A percentile compares a stretch with the other conserved stretches of the same genome.
phyloP scores from a whole-genome alignment of 1,140 invertebrate species.

The Drosophila teissieri region DNA sequence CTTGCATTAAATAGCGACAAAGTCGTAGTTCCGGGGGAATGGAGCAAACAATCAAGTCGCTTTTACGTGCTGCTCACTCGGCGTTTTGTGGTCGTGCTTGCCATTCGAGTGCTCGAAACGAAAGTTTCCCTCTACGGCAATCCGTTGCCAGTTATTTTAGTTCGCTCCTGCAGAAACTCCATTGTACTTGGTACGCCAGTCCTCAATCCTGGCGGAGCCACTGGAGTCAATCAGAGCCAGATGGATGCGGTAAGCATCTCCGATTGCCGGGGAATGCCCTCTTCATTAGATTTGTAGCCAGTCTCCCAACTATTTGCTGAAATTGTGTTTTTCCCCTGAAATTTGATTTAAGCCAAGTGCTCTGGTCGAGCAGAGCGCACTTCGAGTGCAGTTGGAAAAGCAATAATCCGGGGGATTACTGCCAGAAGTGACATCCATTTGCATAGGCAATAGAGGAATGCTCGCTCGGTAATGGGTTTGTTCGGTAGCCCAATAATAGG shows the following conservation, averaged over 20 bases:
- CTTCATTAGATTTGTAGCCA: constrained; percentile 37
- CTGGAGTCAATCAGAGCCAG: constrained; percentile 34
- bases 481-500: background rate
- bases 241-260: constrained; percentile 26
- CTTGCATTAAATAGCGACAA: constrained; percentile 5
- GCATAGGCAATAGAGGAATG: background rate
- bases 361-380: background rate
- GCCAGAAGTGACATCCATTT: background rate
- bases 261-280: constrained; percentile 21
- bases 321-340: constrained; percentile 28
- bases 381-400: constrained; percentile 13
- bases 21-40: background rate
- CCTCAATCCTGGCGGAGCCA: background rate
- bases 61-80: constrained; percentile 18
- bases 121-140: background rate
- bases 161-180: constrained; percentile 18
- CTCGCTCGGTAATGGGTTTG: background rate
- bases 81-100: constrained; percentile 14
- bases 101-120: background rate
- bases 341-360: constrained; percentile 43
- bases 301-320: constrained; percentile 34
- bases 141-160: constrained; percentile 17
- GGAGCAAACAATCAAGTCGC: constrained; percentile 13
- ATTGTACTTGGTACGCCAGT: background rate
- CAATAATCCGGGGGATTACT: constrained; percentile 25